Conservation (phyloP, 2,888 invertebrate species). For the Machimus rusticus region DNA sequence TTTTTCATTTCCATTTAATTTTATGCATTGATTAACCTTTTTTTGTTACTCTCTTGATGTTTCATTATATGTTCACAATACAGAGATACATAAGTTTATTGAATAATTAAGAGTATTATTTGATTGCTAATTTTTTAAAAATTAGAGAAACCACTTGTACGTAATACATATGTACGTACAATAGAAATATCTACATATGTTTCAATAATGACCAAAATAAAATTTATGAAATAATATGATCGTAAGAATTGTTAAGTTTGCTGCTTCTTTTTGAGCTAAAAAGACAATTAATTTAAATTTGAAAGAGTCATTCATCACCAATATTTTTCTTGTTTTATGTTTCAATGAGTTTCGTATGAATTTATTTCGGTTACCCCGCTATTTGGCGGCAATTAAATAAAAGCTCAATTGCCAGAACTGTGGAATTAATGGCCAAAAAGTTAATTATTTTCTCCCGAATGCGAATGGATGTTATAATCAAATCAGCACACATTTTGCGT, state of each 20-base stretch:
- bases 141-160: neutral
- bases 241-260: neutral
- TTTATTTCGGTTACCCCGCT: neutral
- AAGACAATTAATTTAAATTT: neutral
- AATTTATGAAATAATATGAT: no score
- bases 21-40: no score
- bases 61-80: no score
- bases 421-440: conserved; percentile 5
- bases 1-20: no score
- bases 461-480: neutral
- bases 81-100: no score
- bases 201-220: no score
- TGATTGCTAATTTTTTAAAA: neutral
- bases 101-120: no score
- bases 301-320: neutral
- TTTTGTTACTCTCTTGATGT: no score
- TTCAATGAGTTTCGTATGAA: neutral
- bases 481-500: neutral
- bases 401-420: neutral
- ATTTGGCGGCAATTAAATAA: neutral
- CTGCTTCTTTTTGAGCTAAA: neutral
- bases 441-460: conserved; percentile 3
- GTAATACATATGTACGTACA: no score
- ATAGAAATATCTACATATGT: no score
- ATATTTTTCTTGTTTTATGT: neutral